Percentiles rank a stretch among this genome's conserved stretches.
These are phyloP conservation scores for Eristalis pertinax DNA, from an alignment of 2,888 invertebrate species.

Conservation along the genomic window DNA sequence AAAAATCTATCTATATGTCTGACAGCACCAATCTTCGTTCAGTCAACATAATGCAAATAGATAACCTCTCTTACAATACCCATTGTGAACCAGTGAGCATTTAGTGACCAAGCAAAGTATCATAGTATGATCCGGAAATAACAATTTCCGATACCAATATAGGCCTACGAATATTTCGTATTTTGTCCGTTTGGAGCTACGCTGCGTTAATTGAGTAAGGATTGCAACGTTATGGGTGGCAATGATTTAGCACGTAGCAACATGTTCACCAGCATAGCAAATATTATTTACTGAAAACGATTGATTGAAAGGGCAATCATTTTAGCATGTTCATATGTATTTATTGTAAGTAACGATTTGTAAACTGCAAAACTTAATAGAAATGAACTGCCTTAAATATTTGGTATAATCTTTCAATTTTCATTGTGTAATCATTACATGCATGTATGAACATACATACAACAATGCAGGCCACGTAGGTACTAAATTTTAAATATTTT, in stretches of 20 bases:
- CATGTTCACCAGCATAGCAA: slow-evolving; percentile 2
- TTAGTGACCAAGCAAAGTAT: slow-evolving; percentile 18
- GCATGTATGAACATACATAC: too few species aligned
- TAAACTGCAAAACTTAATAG: too few species aligned
- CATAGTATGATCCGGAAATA: slow-evolving; percentile 52
- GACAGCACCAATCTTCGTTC: neutral
- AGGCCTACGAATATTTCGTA: slow-evolving; percentile 36
- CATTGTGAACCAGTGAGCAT: neutral
- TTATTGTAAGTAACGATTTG: too few species aligned
- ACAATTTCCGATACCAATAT: slow-evolving; percentile 61
- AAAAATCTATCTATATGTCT: too few species aligned
- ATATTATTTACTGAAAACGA: neutral
- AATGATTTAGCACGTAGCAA: slow-evolving; percentile 41
- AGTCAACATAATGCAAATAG: neutral
- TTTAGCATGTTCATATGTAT: too few species aligned
- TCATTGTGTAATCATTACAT: too few species aligned
- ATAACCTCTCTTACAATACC: neutral
- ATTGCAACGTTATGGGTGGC: slow-evolving; percentile 20
- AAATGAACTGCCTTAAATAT: too few species aligned
- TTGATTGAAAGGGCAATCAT: neutral
- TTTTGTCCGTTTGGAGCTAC: slow-evolving; percentile 46
- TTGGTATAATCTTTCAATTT: too few species aligned
- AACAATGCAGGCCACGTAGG: too few species aligned
- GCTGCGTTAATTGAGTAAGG: slow-evolving; percentile 48
- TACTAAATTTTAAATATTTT: too few species aligned